These are phyloP conservation scores for Macrosoma leucophasiata DNA, from an alignment of 2,888 invertebrate genomes.

Conservation along the genomic window DNA sequence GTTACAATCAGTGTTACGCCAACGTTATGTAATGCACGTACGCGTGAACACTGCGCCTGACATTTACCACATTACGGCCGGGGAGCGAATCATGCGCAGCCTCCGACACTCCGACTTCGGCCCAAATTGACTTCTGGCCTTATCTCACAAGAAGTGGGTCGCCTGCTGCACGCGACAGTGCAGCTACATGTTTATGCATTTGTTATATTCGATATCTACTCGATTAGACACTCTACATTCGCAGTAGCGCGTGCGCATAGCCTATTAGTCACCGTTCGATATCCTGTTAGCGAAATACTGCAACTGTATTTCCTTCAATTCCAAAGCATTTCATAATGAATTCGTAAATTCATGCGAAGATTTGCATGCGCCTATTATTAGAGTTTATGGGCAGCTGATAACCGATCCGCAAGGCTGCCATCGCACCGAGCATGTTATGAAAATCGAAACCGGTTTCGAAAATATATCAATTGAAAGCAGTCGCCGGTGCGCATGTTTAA, in stretches of 20 bases:
- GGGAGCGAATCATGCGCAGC: slow-evolving; percentile 39
- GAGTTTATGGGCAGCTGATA: slow-evolving; percentile 17
- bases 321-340: no score
- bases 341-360: neutral
- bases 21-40: slow-evolving; percentile 43
- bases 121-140: slow-evolving; percentile 60
- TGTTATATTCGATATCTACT: no score
- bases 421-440: slow-evolving; percentile 51
- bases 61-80: slow-evolving; percentile 55
- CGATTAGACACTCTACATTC: no score
- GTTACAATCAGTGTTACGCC: slow-evolving; percentile 17
- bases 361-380: slow-evolving; percentile 1
- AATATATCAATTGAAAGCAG: slow-evolving; percentile 72
- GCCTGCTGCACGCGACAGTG: slow-evolving; percentile 33
- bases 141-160: slow-evolving; percentile 48
- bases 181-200: no score
- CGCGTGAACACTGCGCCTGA: slow-evolving; percentile 52
- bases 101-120: slow-evolving; percentile 46
- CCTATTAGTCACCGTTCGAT: no score
- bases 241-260: no score
- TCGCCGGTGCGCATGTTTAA: slow-evolving; percentile 52
- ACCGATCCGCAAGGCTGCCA: slow-evolving; percentile 26
- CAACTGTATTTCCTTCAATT: no score
- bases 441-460: slow-evolving; percentile 67
- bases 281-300: no score